Conservation (phyloP, 2,888 invertebrate genomes). For the Oscheius sp. region DNA sequence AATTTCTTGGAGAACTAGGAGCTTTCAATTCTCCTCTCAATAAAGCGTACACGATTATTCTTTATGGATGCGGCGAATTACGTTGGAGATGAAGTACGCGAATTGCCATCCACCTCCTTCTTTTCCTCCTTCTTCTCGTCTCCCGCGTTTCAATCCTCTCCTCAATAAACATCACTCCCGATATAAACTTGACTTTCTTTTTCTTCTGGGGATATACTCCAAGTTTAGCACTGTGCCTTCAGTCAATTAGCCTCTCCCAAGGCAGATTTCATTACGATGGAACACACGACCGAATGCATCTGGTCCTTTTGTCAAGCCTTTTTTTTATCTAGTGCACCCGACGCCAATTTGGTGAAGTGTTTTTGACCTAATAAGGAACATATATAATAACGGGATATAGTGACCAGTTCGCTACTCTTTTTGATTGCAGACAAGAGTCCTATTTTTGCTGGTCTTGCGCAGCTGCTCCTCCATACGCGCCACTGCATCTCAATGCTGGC, state of each 20-base stretch:
- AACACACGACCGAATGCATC: conserved; percentile 22
- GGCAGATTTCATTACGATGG: conserved; percentile 24
- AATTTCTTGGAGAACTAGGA: too few species aligned
- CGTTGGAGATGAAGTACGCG: conserved; percentile 27
- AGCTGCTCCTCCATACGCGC: conserved; percentile 28
- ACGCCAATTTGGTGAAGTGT: background rate
- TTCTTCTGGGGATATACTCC: background rate
- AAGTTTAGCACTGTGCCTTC: background rate
- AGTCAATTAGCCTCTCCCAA: conserved; percentile 21
- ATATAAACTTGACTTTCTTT: background rate
- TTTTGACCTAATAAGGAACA: background rate
- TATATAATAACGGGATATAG: background rate
- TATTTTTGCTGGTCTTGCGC: conserved; percentile 17
- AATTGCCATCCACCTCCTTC: conserved; percentile 18
- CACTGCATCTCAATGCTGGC: conserved; percentile 27
- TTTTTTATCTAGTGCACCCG: background rate
- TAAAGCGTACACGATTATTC: conserved; percentile 24
- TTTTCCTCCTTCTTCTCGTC: background rate
- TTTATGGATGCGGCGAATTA: conserved; percentile 30
- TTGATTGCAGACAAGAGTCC: conserved; percentile 1
- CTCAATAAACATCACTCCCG: background rate
- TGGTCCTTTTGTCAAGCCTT: background rate
- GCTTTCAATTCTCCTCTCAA: background rate
- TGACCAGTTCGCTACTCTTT: background rate
- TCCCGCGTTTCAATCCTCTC: background rate